phyloP scores from a whole-genome alignment of 2,113 vertebrate species.

The Saccopteryx leptura region DNA sequence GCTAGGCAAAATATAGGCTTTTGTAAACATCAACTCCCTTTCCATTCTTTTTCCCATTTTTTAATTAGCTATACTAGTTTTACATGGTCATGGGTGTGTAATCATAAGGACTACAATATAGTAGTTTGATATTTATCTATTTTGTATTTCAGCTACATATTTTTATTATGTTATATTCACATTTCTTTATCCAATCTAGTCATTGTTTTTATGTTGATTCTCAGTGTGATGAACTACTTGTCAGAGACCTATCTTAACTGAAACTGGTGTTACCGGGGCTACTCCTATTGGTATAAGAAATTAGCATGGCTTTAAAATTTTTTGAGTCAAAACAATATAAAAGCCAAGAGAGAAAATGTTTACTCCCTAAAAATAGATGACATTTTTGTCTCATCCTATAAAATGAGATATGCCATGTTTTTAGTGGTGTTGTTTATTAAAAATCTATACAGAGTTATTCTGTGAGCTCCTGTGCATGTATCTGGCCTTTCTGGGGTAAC shows the following conservation, averaged over 20 bases:
- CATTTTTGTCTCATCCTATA: neutral
- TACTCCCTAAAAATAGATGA: neutral
- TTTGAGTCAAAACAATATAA: neutral
- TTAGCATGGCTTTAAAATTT: neutral
- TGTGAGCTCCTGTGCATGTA: neutral
- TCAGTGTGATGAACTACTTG: neutral
- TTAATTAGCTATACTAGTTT: neutral
- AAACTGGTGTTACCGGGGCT: neutral
- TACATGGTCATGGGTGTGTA: neutral
- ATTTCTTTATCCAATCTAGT: neutral
- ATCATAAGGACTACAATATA: neutral
- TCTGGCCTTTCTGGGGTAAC: neutral
- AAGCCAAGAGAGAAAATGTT: neutral
- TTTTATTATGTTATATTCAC: neutral
- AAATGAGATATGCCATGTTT: neutral
- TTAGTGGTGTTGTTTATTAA: neutral
- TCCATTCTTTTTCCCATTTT: neutral
- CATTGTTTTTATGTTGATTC: neutral
- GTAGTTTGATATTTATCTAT: neutral
- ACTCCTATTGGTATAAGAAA: neutral
- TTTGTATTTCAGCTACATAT: neutral
- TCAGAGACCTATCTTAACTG: neutral
- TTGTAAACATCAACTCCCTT: neutral
- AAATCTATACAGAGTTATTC: neutral
- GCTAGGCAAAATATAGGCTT: neutral